Base-by-base conservation (phyloP, 2,113 vertebrate species). In the Pterocles orientalis region DNA sequence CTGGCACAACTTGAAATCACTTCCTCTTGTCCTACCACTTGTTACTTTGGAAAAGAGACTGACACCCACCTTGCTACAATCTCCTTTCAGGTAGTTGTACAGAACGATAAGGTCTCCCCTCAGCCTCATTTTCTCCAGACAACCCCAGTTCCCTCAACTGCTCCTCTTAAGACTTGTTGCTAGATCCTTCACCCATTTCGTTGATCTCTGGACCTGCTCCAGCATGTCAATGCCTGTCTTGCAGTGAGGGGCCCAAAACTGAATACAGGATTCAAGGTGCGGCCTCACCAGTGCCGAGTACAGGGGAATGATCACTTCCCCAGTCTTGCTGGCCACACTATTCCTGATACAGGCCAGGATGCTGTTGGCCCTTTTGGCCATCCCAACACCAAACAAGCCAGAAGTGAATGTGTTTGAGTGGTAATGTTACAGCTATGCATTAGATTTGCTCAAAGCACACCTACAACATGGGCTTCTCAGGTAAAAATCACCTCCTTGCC, bases 111-210 rank as follows among this genome's bases (percentile, higher is more conserved):
- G 6, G 39, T 18, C 5, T 68, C 47, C 18, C 25, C 18, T 2
- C 0, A 81, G 57, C 17, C 24, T 60, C 13, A 23, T 53, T 10
- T 58, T 71, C 28, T 51, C 3, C 25, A 84, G 47, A 10, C 11
- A 41, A 0, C 2, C 4, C 10, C 41, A 71, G 24, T 2, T 83
- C 8, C 33, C n/a, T 70, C 45, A 84, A 26, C 6, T 0, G 0
- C 8, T 62, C 48, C 71, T 56, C 25, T 33, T 2, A 36, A 18
- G 16, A 41, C 13, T 26, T 43, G 29, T 41, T 5, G 11, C 25
- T 5, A 64, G 54, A n/a, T 19, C 18, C 10, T 31, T 54, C 20
- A 33, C 18, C 47, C 68, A 5, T 18, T 68, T n/a, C 1, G 1
- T 0, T 58, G 43, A 8, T 33, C n/a, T 78, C 14, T 57, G 64